phyloP scores from a whole-genome alignment of 1,140 invertebrate species.

The Eriosoma lanigerum region DNA sequence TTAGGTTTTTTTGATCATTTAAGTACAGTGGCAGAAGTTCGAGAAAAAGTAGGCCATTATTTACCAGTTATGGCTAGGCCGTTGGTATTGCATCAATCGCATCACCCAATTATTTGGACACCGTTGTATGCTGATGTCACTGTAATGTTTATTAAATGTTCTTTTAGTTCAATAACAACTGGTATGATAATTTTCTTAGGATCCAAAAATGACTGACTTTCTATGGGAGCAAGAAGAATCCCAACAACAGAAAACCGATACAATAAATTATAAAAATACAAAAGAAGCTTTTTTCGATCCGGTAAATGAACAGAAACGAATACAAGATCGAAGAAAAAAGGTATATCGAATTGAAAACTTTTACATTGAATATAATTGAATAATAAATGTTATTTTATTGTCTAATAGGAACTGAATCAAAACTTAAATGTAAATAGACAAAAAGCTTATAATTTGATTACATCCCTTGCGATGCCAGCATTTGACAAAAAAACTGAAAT shows the following conservation, averaged over 20 bases:
- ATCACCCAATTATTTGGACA: conserved; percentile 84
- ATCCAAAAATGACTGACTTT: conserved; percentile 86
- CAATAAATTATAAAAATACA: conserved; percentile 65
- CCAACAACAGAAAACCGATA: conserved; percentile 72
- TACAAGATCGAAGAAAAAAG: conserved; percentile 34
- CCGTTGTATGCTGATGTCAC: conserved; percentile 88
- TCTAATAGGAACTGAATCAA: conserved; percentile 47
- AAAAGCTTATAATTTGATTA: conserved; percentile 42
- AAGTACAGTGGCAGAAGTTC: conserved; percentile 86
- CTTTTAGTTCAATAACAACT: conserved; percentile 40
- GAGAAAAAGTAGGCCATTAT: conserved; percentile 90
- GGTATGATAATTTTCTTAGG: conserved; percentile 59
- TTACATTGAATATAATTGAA: not conserved
- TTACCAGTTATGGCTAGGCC: conserved; percentile 88
- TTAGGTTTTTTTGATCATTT: conserved; percentile 92
- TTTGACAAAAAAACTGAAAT: conserved; percentile 45
- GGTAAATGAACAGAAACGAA: conserved; percentile 62
- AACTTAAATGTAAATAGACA: conserved; percentile 45
- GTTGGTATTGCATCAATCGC: conserved; percentile 74
- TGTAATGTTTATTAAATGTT: conserved; percentile 61
- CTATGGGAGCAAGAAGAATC: conserved; percentile 81
- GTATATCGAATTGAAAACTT: not conserved
- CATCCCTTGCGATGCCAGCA: conserved; percentile 44
- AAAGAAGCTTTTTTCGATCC: conserved; percentile 62
- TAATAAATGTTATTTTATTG: not conserved